A percentile compares a stretch with the other conserved stretches of the same genome.
Conservation (phyloP, 2,797 vertebrate genomes). For the Okamejei kenojei region DNA sequence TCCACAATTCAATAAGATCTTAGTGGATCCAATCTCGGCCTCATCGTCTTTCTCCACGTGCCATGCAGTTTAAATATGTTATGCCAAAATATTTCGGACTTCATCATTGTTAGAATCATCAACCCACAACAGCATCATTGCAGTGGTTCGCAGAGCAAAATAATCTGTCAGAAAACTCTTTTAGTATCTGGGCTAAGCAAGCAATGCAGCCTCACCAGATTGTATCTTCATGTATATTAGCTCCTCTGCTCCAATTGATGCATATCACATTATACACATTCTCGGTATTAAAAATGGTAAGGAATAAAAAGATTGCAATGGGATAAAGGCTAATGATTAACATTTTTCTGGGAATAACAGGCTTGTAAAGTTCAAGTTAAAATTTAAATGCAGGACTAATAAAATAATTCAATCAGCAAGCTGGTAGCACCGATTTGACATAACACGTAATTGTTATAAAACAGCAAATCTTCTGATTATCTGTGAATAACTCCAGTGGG, state of each 20-base stretch:
- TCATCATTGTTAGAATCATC: not conserved
- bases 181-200: not conserved
- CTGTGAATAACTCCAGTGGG: not conserved
- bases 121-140: not conserved
- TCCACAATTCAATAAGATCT: too few species aligned
- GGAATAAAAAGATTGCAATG: not conserved
- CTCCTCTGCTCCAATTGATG: not conserved
- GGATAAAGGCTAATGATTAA: not conserved
- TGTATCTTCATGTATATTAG: not conserved
- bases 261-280: not conserved
- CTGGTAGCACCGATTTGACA: not conserved
- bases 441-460: too few species aligned
- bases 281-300: not conserved
- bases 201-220: not conserved
- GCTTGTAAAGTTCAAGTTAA: not conserved
- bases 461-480: not conserved
- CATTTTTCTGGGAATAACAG: not conserved
- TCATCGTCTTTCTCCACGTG: too few species aligned
- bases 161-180: too few species aligned
- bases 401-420: not conserved
- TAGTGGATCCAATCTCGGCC: too few species aligned
- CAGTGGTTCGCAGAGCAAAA: not conserved
- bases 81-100: not conserved
- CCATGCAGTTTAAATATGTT: not conserved
- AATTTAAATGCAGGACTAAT: not conserved